Base-by-base conservation (phyloP, 2,888 invertebrate species). In the Syritta pipiens region DNA sequence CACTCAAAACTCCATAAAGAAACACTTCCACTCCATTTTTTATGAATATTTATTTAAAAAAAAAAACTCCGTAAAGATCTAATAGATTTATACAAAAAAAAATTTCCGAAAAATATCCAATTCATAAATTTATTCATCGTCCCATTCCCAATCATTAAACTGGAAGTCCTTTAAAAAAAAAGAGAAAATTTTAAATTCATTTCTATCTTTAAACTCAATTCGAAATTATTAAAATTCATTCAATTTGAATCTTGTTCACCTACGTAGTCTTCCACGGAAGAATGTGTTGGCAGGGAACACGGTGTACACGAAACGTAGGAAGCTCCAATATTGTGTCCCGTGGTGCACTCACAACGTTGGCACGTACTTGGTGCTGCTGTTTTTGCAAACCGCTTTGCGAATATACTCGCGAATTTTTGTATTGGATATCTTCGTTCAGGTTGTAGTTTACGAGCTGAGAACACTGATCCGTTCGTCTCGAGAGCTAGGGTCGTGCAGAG, bases 401-500 rank as follows among this genome's bases (percentile, higher is more conserved):
- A 93, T 2, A 94, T 93, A 19, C 90, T 91, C 3, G 91, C 90
- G 81, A 94, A 91, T 81, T 92, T 92, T 84, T 92, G 92, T 2
- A 92, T 90, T 12, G 91, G 89, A 67, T 91, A 89, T 35, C 89
- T 89, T 53, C 91, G 91, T 48, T 91, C 91, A 9, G 90, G 89
- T 67, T 90, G 90, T 72, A 93, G 84, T 84, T 92, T 92, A 69
- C 90, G 90, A 0, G 90, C 91, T 71, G 91, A 91, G 84, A 94
- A 94, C 62, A 94, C 89, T 0, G 93, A 90, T 10, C 92, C 97
- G 84, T 96, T 95, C 2, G 95, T 95, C 87, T 96, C 96, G 83
- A 96, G 87, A 0, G 96, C 95, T 14, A 97, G 89, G 0, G 95
- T 94, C 0, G 93, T 92, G 85, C 97, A 97, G 44, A 94, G 91